A percentile compares a stretch with the other conserved stretches of the same genome.
Conservation (phyloP, 2,113 vertebrate species). For the Tychaedon coryphoeus region DNA sequence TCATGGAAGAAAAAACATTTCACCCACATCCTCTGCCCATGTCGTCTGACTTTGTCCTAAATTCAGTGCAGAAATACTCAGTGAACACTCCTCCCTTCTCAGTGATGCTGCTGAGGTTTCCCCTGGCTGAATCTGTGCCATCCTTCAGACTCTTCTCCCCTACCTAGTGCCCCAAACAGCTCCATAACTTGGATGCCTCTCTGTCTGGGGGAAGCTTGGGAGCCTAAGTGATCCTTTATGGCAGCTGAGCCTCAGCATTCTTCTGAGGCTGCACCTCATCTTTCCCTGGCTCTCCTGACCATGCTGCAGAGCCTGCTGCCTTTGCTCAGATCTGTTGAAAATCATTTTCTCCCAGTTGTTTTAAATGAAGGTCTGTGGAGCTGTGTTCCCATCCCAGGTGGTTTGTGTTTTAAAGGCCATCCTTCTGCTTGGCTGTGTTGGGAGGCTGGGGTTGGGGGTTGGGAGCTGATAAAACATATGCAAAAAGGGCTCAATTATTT, state of each 20-base stretch:
- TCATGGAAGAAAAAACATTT: neutral
- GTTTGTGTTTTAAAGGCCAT: neutral
- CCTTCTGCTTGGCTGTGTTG: neutral
- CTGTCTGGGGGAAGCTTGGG: neutral
- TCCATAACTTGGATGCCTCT: fast-evolving
- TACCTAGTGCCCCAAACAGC: neutral
- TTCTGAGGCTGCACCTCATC: neutral
- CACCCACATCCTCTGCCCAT: fast-evolving
- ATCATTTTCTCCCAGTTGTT: neutral
- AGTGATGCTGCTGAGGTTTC: neutral
- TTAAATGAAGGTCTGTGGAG: neutral
- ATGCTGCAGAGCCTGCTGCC: fast-evolving
- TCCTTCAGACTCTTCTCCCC: neutral
- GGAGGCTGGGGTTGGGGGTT: neutral
- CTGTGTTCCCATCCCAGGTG: neutral
- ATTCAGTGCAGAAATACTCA: neutral
- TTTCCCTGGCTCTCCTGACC: neutral
- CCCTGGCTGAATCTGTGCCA: neutral
- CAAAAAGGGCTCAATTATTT: neutral
- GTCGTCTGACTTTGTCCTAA: neutral
- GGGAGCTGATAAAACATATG: neutral
- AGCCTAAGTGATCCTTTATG: neutral
- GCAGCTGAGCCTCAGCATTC: neutral
- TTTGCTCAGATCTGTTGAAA: neutral
- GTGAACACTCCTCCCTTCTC: neutral